Percentiles rank a stretch among this genome's conserved stretches.
Conservation (phyloP, 1,140 invertebrate genomes). For the Lepidurus packardi region DNA sequence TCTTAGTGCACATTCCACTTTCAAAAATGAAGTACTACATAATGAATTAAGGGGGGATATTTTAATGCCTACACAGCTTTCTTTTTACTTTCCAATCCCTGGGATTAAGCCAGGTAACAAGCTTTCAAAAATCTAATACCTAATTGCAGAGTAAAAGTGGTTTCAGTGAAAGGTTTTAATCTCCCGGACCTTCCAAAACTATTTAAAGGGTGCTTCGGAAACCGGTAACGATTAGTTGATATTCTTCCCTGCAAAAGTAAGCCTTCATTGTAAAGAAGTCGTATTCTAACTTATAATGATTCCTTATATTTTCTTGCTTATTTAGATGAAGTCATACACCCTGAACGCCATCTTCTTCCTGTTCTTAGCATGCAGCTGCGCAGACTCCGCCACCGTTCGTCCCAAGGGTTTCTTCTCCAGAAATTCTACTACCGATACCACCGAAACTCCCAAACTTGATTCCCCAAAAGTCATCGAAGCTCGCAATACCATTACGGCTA, state of each 20-base stretch:
- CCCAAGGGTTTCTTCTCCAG: background rate
- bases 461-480: background rate
- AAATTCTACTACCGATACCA: background rate
- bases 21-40: no score
- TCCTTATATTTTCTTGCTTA: background rate
- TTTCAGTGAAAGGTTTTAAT: background rate
- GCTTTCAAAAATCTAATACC: no score
- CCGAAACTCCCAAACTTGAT: background rate
- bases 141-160: background rate
- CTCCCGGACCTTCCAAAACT: background rate
- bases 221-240: background rate
- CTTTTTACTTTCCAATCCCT: no score
- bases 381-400: background rate
- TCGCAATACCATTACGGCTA: background rate
- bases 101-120: no score
- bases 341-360: background rate
- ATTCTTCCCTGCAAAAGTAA: background rate
- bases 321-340: background rate
- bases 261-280: background rate
- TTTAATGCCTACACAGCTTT: no score
- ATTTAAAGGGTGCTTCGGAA: background rate
- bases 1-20: no score
- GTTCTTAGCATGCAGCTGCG: background rate
- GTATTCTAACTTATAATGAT: background rate
- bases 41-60: no score